Evolutionary conservation across 2,888 invertebrate species (phyloP).

Genomic region (Lycocerus yunnanus): DNA sequence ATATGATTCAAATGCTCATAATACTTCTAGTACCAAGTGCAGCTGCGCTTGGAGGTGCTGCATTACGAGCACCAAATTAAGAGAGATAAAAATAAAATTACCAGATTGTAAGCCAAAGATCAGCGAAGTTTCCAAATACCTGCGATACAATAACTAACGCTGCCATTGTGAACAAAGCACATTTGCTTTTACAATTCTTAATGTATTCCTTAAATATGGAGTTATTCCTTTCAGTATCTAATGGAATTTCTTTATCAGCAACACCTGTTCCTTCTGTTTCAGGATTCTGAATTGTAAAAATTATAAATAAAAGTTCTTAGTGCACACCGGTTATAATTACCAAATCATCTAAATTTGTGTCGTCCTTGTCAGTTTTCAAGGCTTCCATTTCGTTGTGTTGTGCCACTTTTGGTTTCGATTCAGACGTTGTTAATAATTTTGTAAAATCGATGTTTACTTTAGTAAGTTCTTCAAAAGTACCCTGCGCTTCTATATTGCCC

Average conservation of each 20-base stretch:
- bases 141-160: slow-evolving; percentile 24
- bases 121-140: slow-evolving; percentile 28
- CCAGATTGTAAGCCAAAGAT: slow-evolving; percentile 31
- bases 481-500: slow-evolving; percentile 63
- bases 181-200: background rate
- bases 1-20: too few species aligned
- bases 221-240: background rate
- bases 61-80: too few species aligned
- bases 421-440: slow-evolving; percentile 49
- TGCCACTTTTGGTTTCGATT: slow-evolving; percentile 27
- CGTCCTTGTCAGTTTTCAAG: background rate
- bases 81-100: too few species aligned
- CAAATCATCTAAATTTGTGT: background rate
- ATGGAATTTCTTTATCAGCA: background rate
- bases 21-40: too few species aligned
- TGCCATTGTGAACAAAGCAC: background rate
- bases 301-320: too few species aligned
- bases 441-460: slow-evolving; percentile 66
- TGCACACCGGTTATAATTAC: background rate
- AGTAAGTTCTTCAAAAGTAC: slow-evolving; percentile 63
- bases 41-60: too few species aligned
- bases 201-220: slow-evolving; percentile 28
- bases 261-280: background rate
- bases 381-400: background rate
- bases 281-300: background rate